Evolutionary conservation across 2,113 vertebrate species (phyloP), one percentile per base, ranked within the genome.

Genomic region (Alosa alosa): DNA sequence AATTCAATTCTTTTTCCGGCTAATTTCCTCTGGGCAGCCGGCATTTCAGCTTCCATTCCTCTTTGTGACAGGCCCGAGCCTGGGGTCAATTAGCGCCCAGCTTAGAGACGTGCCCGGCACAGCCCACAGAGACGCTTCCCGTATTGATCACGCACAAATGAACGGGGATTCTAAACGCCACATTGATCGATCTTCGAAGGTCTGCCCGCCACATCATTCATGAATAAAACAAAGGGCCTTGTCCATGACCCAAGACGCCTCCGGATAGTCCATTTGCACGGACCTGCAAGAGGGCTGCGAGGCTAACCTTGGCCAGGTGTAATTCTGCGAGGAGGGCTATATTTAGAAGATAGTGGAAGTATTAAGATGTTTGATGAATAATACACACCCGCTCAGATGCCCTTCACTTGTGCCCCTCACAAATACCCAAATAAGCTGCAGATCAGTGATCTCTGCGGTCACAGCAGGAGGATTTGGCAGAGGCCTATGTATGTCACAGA

Each of bases 161-260:
- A 25, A 36, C 3, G 25, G 64, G 8, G 64, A 36, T 31, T 31
- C 64, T 31, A 25, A 72, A 72, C 4, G 64, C 64, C 8, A 7
- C 31, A 72, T 72, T 72, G 64, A 72, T 72, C 64, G 8, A 72
- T 36, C 25, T 1, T 15, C 64, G 25, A 72, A 72, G 64, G 64
- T 36, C 64, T 72, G 64, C 64, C 64, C 64, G 25, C 25, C 64
- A 72, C 64, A 72, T 31, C 64, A 36, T 72, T 72, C 64, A 72
- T 36, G 25, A 72, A 72, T 72, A 72, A 72, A 72, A 72, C 64
- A 72, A 36, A 72, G 64, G 64, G 64, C 64, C 9, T 36, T 2
- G 64, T 72, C 64, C 9, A 31, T 72, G 64, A 72, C 64, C 64
- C 8, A 0, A 72, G 9, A 72, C 64, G 36, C 64, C 64, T 72